Evolutionary conservation across 2,888 invertebrate genomes (phyloP), one percentile per base, ranked within the genome.

Genomic region (Emesis furor): DNA sequence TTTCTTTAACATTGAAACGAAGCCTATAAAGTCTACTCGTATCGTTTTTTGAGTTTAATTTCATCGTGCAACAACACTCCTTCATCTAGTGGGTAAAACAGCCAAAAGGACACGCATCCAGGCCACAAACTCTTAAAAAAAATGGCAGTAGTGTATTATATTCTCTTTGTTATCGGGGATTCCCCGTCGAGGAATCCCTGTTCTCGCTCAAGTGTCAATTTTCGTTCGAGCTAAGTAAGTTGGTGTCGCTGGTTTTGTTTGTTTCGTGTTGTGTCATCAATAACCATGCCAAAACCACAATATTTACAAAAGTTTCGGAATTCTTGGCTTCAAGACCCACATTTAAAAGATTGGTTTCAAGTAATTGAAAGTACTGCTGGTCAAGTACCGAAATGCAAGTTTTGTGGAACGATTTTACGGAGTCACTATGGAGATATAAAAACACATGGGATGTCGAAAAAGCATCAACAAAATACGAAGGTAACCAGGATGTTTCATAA

Each of bases 301-400:
- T 73, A 73, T 73, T n/a, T 30, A 14, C 51, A 73, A 73, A 73
- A 73, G 8, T 51, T 51, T 73, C 8, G 73, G 73, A 6, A 73
- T 73, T 24, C 42, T 73, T 51, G 51, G 73, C 55, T 73, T 73
- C 55, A 73, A 30, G 73, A 73, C 55, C 32, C 73, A 32, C 55
- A n/a, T 73, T 73, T 73, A 73, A 73, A 51, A 73, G 55, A 73
- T 55, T 73, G 73, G 51, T 35, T 73, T 55, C 55, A 73, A 55
- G 51, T 55, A 55, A 55, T 73, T 73, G 73, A 73, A 73, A 73
- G 51, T 73, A 73, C 73, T 35, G 35, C 55, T 55, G 73, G 73
- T 30, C 62, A 62, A 62, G 30, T 62, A 62, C 10, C 62, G 12
- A 62, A 62, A 30, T 62, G 62, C 62, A 62, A 62, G 30, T 62